phyloP scores from a whole-genome alignment of 2,797 vertebrate genomes.

The Melanotaenia boesemani region DNA sequence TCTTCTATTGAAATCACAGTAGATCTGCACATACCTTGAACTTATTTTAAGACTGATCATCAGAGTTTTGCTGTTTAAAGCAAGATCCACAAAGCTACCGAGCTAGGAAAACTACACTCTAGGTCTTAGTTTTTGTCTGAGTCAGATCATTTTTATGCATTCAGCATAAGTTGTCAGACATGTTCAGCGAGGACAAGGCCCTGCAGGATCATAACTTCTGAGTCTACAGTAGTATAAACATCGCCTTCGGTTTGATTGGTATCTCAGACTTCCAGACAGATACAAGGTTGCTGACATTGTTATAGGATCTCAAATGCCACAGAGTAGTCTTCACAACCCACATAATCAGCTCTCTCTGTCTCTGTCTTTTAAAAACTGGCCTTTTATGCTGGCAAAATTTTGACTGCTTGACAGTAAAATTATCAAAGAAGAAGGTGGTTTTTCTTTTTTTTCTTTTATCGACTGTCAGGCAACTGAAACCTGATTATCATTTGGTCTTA shows the following conservation, averaged over 20 bases:
- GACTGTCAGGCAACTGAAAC: too few species aligned
- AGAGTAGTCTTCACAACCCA: not conserved
- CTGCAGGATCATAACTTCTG: not conserved
- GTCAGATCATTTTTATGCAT: slow-evolving; percentile 5
- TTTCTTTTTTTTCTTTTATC: not conserved
- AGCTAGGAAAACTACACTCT: not conserved
- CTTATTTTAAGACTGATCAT: slow-evolving; percentile 10
- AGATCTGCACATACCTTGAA: not conserved
- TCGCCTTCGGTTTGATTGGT: slow-evolving; percentile 4
- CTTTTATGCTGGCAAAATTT: not conserved
- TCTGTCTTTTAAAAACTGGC: not conserved
- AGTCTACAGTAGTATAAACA: not conserved
- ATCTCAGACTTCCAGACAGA: slow-evolving; percentile 33
- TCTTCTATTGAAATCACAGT: not conserved
- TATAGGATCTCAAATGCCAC: slow-evolving; percentile 36
- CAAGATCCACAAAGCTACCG: not conserved
- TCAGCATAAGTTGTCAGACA: not conserved
- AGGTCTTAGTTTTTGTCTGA: not conserved
- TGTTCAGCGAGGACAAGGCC: not conserved
- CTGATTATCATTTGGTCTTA: too few species aligned
- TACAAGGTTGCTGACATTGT: slow-evolving; percentile 18
- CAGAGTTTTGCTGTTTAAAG: slow-evolving; percentile 3
- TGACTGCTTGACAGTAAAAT: not conserved
- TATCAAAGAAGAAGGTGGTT: not conserved
- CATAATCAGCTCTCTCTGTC: not conserved